Conservation (phyloP, 2,113 vertebrate species). For the Calidris pugnax region DNA sequence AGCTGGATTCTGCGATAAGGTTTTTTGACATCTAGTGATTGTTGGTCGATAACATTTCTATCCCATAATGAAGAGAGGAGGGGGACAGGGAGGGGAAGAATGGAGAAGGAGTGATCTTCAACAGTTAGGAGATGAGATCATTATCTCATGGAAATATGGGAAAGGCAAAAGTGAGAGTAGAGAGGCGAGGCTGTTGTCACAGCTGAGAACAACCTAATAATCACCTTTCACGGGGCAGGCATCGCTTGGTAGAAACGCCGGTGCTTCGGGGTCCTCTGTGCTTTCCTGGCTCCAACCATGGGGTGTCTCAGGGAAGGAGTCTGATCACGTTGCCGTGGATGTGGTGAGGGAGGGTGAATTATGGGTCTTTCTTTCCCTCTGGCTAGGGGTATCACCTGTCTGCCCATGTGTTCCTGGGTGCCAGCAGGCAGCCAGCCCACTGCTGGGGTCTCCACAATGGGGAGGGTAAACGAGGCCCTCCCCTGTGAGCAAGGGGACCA, state of each 20-base stretch:
- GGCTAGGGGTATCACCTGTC: fast-evolving
- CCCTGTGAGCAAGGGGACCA: fast-evolving
- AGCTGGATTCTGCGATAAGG: conserved; percentile 43
- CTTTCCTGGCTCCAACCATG: not conserved
- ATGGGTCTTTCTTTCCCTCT: not conserved
- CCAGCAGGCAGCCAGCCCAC: fast-evolving
- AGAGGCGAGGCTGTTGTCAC: not conserved
- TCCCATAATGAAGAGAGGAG: conserved; percentile 42
- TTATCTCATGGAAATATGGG: conserved; percentile 48
- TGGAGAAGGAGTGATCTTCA: not conserved
- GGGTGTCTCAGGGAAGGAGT: not conserved
- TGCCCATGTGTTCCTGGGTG: fast-evolving
- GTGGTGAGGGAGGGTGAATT: not conserved
- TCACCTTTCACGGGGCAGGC: not conserved
- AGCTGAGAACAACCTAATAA: conserved; percentile 24
- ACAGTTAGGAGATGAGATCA: conserved; percentile 55
- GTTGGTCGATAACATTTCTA: conserved; percentile 57
- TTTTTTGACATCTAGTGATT: conserved; percentile 55
- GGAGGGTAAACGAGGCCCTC: not conserved
- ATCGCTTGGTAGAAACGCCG: not conserved
- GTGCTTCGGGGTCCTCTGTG: not conserved
- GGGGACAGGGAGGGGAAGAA: not conserved
- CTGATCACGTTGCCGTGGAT: not conserved
- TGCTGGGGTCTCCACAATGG: not conserved
- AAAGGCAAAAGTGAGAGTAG: conserved; percentile 21